A percentile compares a stretch with the other conserved stretches of the same genome.
These are phyloP conservation scores for Hybognathus amarus DNA, from an alignment of 2,797 vertebrate species.

Conservation along the genomic window DNA sequence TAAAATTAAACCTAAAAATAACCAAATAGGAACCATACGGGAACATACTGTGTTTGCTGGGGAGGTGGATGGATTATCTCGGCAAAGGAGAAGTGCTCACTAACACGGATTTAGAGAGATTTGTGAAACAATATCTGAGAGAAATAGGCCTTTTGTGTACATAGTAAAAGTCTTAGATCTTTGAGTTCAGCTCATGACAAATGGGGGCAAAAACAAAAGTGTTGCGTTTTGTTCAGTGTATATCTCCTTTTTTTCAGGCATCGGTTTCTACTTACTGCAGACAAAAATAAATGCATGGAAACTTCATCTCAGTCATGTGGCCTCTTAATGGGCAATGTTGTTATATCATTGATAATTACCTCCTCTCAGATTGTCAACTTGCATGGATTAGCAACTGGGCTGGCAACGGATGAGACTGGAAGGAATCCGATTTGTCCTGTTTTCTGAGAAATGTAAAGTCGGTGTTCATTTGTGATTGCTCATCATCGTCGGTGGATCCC, in stretches of 20 bases:
- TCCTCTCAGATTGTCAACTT: constrained; percentile 79
- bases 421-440: constrained; percentile 70
- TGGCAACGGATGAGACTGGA: constrained; percentile 70
- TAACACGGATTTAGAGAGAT: too few species aligned
- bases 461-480: constrained; percentile 72
- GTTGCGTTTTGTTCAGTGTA: too few species aligned
- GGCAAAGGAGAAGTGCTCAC: too few species aligned
- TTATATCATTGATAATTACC: constrained; percentile 74
- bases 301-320: not conserved
- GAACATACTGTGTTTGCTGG: too few species aligned
- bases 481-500: constrained; percentile 77
- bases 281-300: not conserved
- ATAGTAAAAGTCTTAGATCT: too few species aligned
- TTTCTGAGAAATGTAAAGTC: constrained; percentile 66
- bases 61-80: too few species aligned
- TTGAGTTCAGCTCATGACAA: too few species aligned
- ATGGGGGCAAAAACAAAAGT: too few species aligned
- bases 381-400: constrained; percentile 82
- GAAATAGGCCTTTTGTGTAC: too few species aligned
- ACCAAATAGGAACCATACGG: too few species aligned
- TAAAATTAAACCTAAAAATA: too few species aligned
- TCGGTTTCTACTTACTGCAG: constrained; percentile 25
- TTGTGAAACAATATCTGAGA: too few species aligned
- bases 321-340: constrained; percentile 63
- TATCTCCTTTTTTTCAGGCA: not conserved